Conservation (phyloP, 2,113 vertebrate species). For the Sclerurus mexicanus region DNA sequence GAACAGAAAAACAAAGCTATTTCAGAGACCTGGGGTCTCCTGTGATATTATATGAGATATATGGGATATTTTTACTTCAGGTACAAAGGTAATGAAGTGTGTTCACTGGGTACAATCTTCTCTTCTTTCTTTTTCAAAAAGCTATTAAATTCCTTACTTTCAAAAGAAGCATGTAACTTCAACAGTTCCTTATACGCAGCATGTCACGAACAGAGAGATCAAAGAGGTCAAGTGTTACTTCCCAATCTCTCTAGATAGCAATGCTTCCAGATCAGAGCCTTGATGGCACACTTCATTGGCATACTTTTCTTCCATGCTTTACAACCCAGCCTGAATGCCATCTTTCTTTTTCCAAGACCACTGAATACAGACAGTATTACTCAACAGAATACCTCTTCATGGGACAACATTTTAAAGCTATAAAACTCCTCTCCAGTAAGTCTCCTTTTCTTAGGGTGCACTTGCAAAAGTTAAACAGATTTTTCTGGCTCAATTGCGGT, state of each 20-base stretch:
- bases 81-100: neutral
- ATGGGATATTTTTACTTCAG: neutral
- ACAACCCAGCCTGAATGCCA: neutral
- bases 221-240: neutral
- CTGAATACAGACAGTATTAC: neutral
- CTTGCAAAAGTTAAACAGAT: neutral
- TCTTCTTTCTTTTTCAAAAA: neutral
- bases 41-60: neutral
- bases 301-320: neutral
- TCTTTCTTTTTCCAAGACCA: neutral
- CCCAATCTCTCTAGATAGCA: neutral
- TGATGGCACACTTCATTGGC: neutral
- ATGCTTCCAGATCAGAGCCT: neutral
- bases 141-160: neutral
- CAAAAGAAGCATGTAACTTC: neutral
- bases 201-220: neutral
- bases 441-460: neutral
- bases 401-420: neutral
- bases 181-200: neutral
- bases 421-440: neutral
- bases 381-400: neutral
- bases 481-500: neutral
- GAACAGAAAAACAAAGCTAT: neutral
- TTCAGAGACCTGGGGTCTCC: neutral
- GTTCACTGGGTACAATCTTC: neutral